Evolutionary conservation across 53 echinoderm and acorn worm genomes (phyloP), one percentile per base, ranked within the genome.

Genomic region (Apostichopus leukothele): DNA sequence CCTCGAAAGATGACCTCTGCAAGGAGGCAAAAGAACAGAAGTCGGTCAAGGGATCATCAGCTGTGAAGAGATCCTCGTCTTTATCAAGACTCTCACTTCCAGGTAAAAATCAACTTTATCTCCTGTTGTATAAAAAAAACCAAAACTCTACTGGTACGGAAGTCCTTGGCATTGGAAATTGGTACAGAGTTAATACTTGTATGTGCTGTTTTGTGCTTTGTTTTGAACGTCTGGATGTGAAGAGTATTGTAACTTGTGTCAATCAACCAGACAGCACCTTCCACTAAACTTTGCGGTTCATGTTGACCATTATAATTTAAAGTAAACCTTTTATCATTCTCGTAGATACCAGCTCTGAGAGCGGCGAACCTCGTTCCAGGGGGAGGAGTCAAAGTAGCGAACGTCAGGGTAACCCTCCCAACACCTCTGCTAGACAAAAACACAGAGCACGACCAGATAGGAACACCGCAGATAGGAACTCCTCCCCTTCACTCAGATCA

Each of bases 361-460:
- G 21, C 19, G 10, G 8, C 10, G 87, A 91, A 16, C 78, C 91
- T 14, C 84, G 85, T 16, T 76, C 90, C 76, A 74, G 90, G 21
- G 68, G 89, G 1, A 87, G 94, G 9, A 94, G 94, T 54, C 94
- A 92, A 50, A 92, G 94, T 50, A 59, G 77, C 9, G 94, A 94
- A 76, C 90, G 94, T 39, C 89, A 86, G 9, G 76, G 75, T 21
- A 86, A 84, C 5, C 73, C 88, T 66, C 88, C 90, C 26, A 94
- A 90, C 90, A 84, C 90, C 51, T 84, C 94, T n/a, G 94, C 94
- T 0, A 92, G 94, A 86, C 91, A 93, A 66, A 93, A 93, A 53
- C 91, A 89, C 63, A 88, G 94, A 76, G 84, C 92, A 20, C 71
- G 89, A 14, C 52, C 84, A n/a, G 90, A 90, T 5, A 52, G 84